Evolutionary conservation across 2,113 vertebrate species (phyloP).

Genomic region (Holacanthus passer): DNA sequence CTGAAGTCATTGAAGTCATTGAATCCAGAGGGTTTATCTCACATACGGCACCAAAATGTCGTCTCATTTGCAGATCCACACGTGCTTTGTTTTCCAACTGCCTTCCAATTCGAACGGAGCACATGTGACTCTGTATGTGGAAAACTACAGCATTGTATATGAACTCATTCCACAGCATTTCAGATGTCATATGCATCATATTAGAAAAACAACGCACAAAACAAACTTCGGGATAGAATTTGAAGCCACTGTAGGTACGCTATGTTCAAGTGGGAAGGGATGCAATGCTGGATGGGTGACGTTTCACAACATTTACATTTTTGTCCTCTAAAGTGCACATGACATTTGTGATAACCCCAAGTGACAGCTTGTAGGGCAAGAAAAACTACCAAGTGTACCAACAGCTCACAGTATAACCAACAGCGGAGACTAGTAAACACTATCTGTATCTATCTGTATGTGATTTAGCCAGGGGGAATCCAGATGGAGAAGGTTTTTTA

Average conservation of each 20-base stretch:
- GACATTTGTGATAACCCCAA: neutral
- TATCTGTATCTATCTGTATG: neutral
- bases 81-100: neutral
- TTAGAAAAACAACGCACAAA: too few species aligned
- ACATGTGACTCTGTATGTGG: neutral
- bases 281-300: neutral
- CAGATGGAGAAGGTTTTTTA: slow-evolving; percentile 2
- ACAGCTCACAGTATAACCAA: neutral
- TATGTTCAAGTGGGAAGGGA: too few species aligned
- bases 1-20: slow-evolving; percentile 4
- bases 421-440: neutral
- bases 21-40: slow-evolving; percentile 20
- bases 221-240: too few species aligned
- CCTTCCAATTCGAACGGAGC: neutral
- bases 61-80: neutral
- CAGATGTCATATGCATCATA: too few species aligned
- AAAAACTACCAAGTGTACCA: slow-evolving; percentile 1
- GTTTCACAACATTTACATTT: neutral
- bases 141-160: too few species aligned
- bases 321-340: neutral
- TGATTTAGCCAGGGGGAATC: neutral
- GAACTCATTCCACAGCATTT: too few species aligned
- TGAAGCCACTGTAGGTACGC: too few species aligned
- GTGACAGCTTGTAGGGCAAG: neutral
- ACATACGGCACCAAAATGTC: neutral